Base-by-base conservation (phyloP, 1,140 invertebrate genomes). In the Parapsyche elsis region DNA sequence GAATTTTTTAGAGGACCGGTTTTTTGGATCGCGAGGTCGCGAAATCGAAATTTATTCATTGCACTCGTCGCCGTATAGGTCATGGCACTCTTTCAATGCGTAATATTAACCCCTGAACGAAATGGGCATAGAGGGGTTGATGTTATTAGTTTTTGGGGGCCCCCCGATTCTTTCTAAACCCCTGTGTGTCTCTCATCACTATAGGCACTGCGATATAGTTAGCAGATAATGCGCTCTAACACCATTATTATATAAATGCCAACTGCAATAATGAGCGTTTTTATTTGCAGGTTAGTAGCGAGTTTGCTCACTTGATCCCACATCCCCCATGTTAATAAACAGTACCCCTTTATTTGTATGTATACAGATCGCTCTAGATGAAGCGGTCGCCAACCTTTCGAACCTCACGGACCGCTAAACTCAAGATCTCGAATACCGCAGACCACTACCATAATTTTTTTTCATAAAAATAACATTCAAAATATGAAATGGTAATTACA, bases 151-250 rank as follows among this genome's bases (percentile, higher is more conserved):
- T 64, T 67, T 77, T 64, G 38, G 75, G 71, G 75, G 74, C n/a
- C n/a, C n/a, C n/a, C n/a, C 64, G 53, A 21, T 12, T 21, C 71
- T 57, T n/a, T 9, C 71, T 14, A 2, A 53, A 1, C 49, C 16
- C 21, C 21, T 61, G 10, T 61, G 19, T 53, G 2, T 26, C n/a
- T 38, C 1, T 49, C n/a, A n/a, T n/a, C n/a, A n/a, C n/a, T n/a
- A n/a, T n/a, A n/a, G n/a, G n/a, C n/a, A n/a, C n/a, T n/a, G n/a
- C n/a, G 74, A 64, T 76, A 77, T 77, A 77, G 75, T 77, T 77
- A 77, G 57, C 75, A 77, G 75, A 77, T 77, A 77, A 77, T 77
- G 61, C 75, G 75, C 24, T 77, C 75, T 77, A 77, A 77, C 75
- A 77, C 75, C 75, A 57, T 38, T 46, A 77, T 77, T 64, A 77